Evolutionary conservation across 2,888 invertebrate genomes (phyloP).

Genomic region (Coecobrya sp.): DNA sequence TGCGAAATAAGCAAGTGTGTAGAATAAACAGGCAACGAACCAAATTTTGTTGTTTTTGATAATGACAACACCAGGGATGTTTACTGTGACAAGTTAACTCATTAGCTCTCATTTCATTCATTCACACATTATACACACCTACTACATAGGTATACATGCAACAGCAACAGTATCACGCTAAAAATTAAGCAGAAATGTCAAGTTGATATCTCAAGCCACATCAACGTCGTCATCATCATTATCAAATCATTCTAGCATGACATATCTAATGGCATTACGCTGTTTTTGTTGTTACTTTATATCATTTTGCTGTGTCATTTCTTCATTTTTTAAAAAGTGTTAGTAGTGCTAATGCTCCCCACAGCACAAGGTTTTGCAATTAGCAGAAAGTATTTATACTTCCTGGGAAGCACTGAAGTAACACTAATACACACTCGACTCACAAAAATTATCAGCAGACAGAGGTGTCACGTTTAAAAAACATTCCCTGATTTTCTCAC

Average conservation of each 20-base stretch:
- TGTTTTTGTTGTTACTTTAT: slow-evolving; percentile 72
- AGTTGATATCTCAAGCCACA: slow-evolving; percentile 70
- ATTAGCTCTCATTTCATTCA: slow-evolving; percentile 65
- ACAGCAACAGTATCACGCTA: neutral
- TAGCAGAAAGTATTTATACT: slow-evolving; percentile 43
- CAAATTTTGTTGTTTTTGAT: neutral
- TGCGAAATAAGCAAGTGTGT: neutral
- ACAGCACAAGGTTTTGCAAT: slow-evolving; percentile 53
- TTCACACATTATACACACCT: slow-evolving; percentile 1
- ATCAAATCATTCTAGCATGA: slow-evolving; percentile 75
- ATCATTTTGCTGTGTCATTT: slow-evolving; percentile 73
- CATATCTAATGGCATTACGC: slow-evolving; percentile 76
- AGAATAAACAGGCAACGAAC: neutral
- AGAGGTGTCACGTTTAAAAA: slow-evolving; percentile 57
- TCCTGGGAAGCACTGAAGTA: slow-evolving; percentile 21
- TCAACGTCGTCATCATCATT: slow-evolving; percentile 72
- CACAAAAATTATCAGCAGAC: slow-evolving; percentile 4
- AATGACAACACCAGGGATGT: neutral
- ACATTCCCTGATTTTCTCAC: slow-evolving; percentile 6
- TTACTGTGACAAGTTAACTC: slow-evolving; percentile 55
- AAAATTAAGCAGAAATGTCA: slow-evolving; percentile 59
- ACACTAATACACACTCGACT: slow-evolving; percentile 5
- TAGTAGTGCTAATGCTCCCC: slow-evolving; percentile 3
- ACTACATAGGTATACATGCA: neutral
- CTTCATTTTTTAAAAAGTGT: slow-evolving; percentile 41